Percentiles rank a stretch among this genome's conserved stretches.
phyloP scores from a whole-genome alignment of 2,797 vertebrate genomes.

The Pseudocheirus occidentalis region DNA sequence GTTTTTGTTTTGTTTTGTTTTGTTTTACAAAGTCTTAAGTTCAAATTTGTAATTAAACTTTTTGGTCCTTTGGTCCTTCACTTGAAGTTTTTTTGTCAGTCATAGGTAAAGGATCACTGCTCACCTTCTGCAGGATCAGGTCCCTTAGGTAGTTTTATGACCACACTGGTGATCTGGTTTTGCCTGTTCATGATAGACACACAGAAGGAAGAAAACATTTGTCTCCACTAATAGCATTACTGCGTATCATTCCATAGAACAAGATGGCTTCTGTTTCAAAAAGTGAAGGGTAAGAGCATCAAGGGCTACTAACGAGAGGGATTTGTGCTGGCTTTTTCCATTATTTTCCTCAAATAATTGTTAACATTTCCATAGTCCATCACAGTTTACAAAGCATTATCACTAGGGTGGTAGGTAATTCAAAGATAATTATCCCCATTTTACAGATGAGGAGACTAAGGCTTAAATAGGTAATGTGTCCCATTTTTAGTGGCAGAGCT shows the following conservation, averaged over 20 bases:
- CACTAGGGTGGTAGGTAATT: not conserved
- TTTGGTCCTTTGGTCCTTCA: constrained; percentile 44
- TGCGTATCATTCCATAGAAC: not conserved
- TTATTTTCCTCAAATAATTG: not conserved
- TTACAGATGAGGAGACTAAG: not conserved
- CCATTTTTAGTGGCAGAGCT: not conserved
- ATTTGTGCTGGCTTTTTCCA: not conserved
- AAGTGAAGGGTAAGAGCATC: not conserved
- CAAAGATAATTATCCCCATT: not conserved
- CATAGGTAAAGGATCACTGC: constrained; percentile 33
- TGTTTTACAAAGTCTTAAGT: constrained; percentile 46
- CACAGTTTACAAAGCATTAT: not conserved
- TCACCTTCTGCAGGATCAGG: constrained; percentile 10
- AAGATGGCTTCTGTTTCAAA: not conserved
- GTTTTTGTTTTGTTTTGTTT: constrained; percentile 52
- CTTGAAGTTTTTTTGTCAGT: constrained; percentile 30
- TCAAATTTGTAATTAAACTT: constrained; percentile 44
- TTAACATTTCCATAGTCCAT: not conserved
- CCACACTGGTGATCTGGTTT: not conserved
- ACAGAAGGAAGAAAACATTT: not conserved
- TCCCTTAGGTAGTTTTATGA: not conserved
- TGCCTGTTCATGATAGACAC: not conserved
- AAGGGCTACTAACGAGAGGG: not conserved
- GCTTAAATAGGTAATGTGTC: not conserved
- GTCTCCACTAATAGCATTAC: not conserved